Percentiles rank a stretch among this genome's conserved stretches.
phyloP scores from a whole-genome alignment of 2,888 invertebrate species.

The Pemphredon lugubris region DNA sequence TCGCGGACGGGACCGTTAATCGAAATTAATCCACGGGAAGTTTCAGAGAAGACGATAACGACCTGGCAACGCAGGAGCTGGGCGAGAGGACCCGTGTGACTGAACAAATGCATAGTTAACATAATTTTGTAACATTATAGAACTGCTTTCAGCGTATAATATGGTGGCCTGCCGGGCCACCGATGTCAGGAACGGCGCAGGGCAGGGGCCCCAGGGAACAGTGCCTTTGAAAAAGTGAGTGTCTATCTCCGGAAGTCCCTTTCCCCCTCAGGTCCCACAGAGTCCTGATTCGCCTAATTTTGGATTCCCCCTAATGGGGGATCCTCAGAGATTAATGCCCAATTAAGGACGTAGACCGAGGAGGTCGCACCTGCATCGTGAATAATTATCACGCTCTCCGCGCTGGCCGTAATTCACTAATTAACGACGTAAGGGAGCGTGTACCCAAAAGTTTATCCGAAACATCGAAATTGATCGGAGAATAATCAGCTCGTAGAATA shows the following conservation, averaged over 20 bases:
- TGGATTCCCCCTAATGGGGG: conserved; percentile 41
- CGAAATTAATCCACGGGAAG: too few species aligned
- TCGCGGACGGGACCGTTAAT: too few species aligned
- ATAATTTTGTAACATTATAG: conserved; percentile 79
- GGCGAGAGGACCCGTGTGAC: conserved; percentile 67
- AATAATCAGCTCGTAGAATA: too few species aligned
- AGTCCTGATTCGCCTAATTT: conserved; percentile 35
- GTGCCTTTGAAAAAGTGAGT: conserved; percentile 99
- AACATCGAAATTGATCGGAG: too few species aligned
- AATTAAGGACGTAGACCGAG: conserved; percentile 56
- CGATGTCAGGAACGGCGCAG: conserved; percentile 93
- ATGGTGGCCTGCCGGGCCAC: conserved; percentile 98
- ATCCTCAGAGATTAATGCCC: conserved; percentile 41
- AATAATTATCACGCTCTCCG: not conserved
- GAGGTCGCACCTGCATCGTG: conserved; percentile 65
- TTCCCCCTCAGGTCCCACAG: conserved; percentile 35
- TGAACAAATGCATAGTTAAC: conserved; percentile 68
- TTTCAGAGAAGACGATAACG: conserved; percentile 51
- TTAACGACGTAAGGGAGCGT: too few species aligned
- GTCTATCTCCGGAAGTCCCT: conserved; percentile 52
- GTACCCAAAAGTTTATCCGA: too few species aligned
- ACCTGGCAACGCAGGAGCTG: conserved; percentile 65
- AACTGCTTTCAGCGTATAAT: conserved; percentile 95
- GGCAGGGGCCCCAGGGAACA: conserved; percentile 89
- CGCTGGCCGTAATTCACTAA: too few species aligned